These are phyloP conservation scores for Nasonovia ribisnigri DNA, from an alignment of 2,888 invertebrate genomes.

Conservation along the genomic window DNA sequence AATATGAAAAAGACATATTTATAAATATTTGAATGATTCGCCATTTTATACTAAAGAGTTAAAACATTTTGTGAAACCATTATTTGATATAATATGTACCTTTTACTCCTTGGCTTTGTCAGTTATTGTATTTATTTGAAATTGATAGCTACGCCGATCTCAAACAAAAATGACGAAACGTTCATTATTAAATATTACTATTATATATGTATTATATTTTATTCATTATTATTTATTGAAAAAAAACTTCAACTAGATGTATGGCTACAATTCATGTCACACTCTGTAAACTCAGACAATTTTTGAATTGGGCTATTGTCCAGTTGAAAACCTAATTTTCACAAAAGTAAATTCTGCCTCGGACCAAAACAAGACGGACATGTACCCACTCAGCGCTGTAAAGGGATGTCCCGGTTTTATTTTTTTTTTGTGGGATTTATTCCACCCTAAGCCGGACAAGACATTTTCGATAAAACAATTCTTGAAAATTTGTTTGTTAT, in stretches of 20 bases:
- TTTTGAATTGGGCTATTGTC: background rate
- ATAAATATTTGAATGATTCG: background rate
- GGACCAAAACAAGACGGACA: background rate
- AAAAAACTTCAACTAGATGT: background rate
- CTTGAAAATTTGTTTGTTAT: conserved; percentile 34
- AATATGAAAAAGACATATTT: background rate
- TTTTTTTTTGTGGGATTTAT: background rate
- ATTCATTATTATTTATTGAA: background rate
- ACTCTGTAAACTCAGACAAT: background rate
- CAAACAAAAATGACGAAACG: background rate
- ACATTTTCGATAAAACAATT: conserved; percentile 32
- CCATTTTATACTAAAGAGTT: background rate
- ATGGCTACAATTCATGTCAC: background rate
- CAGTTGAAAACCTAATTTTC: background rate
- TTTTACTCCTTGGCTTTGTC: background rate
- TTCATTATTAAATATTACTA: background rate
- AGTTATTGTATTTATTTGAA: background rate
- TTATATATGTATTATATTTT: background rate
- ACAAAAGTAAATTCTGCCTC: background rate
- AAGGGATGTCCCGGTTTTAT: background rate
- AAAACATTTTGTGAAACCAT: background rate
- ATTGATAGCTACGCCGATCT: background rate
- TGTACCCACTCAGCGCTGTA: background rate
- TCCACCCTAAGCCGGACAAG: background rate
- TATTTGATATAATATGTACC: background rate